phyloP scores from a whole-genome alignment of 37 sponge, comb jelly and placozoan species.

The Sycon ciliatum region DNA sequence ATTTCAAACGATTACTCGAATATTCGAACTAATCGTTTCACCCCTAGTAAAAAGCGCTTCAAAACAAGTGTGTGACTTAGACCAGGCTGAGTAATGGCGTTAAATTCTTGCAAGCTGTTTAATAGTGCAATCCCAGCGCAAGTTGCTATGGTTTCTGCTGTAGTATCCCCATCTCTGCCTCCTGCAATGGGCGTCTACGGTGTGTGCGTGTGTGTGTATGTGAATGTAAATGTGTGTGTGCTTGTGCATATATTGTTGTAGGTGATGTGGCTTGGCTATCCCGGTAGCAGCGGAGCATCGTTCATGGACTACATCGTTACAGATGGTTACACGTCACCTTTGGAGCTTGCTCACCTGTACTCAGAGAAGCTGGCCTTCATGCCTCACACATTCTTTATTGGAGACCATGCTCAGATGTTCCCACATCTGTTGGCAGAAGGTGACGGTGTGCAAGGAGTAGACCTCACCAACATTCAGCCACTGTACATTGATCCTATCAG shows the following conservation, averaged over 20 bases:
- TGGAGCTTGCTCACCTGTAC: slow-evolving; percentile 78
- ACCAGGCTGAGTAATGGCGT: no score
- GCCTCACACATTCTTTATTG: slow-evolving; percentile 95
- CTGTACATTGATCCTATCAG: slow-evolving; percentile 40
- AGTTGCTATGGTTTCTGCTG: no score
- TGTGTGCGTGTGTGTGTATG: background rate
- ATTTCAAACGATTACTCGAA: no score
- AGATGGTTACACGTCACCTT: slow-evolving; percentile 78
- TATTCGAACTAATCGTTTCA: no score
- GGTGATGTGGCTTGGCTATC: slow-evolving; percentile 99
- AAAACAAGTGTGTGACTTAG: no score
- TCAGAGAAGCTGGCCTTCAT: slow-evolving; percentile 95
- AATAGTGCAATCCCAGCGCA: no score
- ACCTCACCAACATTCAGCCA: no score
- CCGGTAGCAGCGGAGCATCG: slow-evolving; percentile 87
- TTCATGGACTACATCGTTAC: slow-evolving; percentile 99
- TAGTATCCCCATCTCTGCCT: no score
- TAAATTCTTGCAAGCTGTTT: no score
- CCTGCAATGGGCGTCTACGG: no score
- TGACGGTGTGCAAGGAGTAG: no score
- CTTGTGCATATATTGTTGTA: slow-evolving; percentile 10
- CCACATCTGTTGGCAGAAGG: slow-evolving; percentile 80
- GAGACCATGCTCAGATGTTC: slow-evolving; percentile 95
- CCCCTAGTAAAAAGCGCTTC: no score
- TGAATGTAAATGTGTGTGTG: background rate